Conservation (phyloP, 2,797 vertebrate species). For the Iguana delicatissima region DNA sequence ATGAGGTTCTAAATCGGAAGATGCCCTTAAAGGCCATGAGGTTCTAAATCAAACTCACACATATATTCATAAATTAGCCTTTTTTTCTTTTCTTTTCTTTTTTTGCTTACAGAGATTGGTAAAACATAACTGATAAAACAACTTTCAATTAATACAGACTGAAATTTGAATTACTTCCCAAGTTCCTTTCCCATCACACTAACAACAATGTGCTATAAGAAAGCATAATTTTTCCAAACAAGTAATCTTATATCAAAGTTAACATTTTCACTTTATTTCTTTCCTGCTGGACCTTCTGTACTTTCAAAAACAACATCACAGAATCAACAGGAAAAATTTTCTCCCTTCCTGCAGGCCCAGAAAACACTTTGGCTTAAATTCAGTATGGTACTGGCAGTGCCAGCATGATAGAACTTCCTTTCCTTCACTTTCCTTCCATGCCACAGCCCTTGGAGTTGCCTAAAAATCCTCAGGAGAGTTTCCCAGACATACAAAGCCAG, state of each 20-base stretch:
- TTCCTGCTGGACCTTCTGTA: background rate
- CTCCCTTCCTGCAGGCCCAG: no score
- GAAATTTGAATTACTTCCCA: background rate
- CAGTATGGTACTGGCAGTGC: no score
- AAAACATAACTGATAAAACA: background rate
- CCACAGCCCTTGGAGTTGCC: no score
- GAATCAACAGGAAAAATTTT: background rate
- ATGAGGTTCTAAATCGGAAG: no score
- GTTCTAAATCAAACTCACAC: no score
- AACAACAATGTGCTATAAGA: background rate
- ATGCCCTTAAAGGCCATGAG: no score
- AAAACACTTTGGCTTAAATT: no score
- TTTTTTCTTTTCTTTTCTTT: no score
- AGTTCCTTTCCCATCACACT: background rate
- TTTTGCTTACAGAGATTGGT: background rate
- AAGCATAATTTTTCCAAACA: background rate
- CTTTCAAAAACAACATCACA: background rate
- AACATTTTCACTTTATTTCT: background rate
- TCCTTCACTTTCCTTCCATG: no score
- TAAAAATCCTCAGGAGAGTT: no score
- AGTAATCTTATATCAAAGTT: background rate
- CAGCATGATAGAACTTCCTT: no score
- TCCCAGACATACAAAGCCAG: no score
- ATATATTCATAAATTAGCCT: background rate
- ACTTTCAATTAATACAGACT: background rate